A percentile compares a stretch with the other conserved stretches of the same genome.
Evolutionary conservation across 2,888 invertebrate genomes (phyloP).

Genomic region (Periphyllus acericola): DNA sequence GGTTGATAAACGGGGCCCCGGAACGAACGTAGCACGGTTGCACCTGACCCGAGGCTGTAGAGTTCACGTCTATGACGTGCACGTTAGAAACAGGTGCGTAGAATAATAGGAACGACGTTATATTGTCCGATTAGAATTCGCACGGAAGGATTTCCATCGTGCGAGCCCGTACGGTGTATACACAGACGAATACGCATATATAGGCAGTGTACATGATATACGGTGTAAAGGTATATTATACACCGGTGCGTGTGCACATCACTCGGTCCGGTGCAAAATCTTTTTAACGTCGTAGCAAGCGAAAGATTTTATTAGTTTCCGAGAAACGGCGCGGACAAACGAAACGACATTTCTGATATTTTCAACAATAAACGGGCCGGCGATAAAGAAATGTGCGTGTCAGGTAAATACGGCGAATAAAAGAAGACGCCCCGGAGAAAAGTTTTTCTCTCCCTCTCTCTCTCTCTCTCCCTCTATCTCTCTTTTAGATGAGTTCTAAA

Average conservation of each 20-base stretch:
- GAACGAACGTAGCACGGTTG: too few relatives aligned
- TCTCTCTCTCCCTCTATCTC: too few relatives aligned
- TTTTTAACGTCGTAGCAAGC: slow-evolving; percentile 27
- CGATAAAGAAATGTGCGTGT: slow-evolving; percentile 27
- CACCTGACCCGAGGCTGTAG: too few relatives aligned
- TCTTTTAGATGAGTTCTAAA: not conserved
- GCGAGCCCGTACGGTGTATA: not conserved
- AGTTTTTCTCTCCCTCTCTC: not conserved
- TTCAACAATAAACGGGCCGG: not conserved
- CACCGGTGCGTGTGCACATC: not conserved
- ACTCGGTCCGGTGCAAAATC: slow-evolving; percentile 18
- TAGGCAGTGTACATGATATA: not conserved
- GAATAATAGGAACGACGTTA: not conserved
- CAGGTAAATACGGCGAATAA: slow-evolving; percentile 19
- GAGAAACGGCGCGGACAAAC: slow-evolving; percentile 28
- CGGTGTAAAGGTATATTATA: slow-evolving; percentile 1
- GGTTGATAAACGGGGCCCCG: too few relatives aligned
- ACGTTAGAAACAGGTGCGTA: slow-evolving; percentile 33
- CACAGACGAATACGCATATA: not conserved
- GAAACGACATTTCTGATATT: slow-evolving; percentile 23
- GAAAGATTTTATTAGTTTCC: slow-evolving; percentile 45
- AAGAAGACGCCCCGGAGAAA: slow-evolving; percentile 1
- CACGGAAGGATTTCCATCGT: slow-evolving; percentile 13
- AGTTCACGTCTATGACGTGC: too few relatives aligned
- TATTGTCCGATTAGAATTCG: slow-evolving; percentile 31